phyloP scores from a whole-genome alignment of 2,113 vertebrate genomes.

The Rhegmatorhina hoffmannsi region DNA sequence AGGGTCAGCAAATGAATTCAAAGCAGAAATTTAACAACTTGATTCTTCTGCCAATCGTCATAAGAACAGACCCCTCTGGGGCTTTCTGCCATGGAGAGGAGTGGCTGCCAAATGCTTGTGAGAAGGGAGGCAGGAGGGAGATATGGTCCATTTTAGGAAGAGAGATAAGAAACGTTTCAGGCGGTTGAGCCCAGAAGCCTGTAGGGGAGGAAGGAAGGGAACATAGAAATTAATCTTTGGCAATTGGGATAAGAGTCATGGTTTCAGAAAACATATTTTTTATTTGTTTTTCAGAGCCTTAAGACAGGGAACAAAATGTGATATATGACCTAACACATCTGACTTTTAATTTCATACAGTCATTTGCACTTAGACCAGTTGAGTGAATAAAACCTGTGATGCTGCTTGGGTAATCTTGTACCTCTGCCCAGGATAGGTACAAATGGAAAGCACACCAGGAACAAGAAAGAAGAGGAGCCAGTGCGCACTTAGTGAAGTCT shows the following conservation, averaged over 20 bases:
- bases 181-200: neutral
- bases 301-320: neutral
- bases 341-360: neutral
- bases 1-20: neutral
- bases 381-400: neutral
- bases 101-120: neutral
- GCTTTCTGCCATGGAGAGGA: neutral
- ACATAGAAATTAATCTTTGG: slow-evolving; percentile 9
- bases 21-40: neutral
- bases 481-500: neutral
- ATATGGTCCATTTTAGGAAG: neutral
- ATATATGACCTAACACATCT: neutral
- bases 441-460: neutral
- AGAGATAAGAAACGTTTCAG: slow-evolving; percentile 38
- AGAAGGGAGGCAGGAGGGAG: neutral
- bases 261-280: neutral
- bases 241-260: slow-evolving; percentile 33
- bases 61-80: neutral
- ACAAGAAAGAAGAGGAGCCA: neutral
- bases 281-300: neutral
- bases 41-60: neutral
- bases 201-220: neutral
- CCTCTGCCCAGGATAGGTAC: neutral
- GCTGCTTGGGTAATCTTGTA: neutral
- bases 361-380: neutral